Evolutionary conservation across 2,888 invertebrate genomes (phyloP), one percentile per base, ranked within the genome.

Genomic region (Volucella inanis): DNA sequence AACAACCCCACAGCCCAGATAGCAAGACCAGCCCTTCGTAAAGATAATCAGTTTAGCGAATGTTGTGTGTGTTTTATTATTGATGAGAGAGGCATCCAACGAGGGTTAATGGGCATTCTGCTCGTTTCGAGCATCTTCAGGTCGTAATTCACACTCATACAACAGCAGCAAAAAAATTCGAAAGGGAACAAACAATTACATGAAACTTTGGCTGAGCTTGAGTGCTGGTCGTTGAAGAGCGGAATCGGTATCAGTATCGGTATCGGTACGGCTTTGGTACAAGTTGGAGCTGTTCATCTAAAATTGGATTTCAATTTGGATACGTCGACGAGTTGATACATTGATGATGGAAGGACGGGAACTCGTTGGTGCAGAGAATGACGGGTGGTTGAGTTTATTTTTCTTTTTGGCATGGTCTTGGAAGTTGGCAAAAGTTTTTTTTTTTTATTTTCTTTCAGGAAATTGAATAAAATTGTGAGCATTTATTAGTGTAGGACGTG

Each of bases 31-130:
- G 10, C 31, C 45, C 15, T 61, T 45, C 45, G 22, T n/a, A 31
- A n/a, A 72, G 38, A 62, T 50, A 72, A 67, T 62, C 61, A 67
- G 70, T 64, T 81, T 50, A 81, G 45, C 52, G 31, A 64, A 75
- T 75, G 68, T 67, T 55, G 71, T 50, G 9, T 62, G 67, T 67
- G 67, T 61, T 75, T 64, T 64, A 76, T 65, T 81, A 75, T 75
- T 76, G 70, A 83, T 68, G 72, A 47, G 55, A 62, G 49, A 43
- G 45, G 49, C 67, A 72, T 41, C 41, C 43, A 50, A 54, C 65
- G 59, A 65, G 65, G 57, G 70, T 47, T 68, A 74, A 74, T 67
- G 57, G 18, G 11, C 15, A 9, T 14, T n/a, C n/a, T 61, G 45
- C 22, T 39, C 54, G 3, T 38, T 9, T n/a, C n/a, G 10, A 15